A percentile compares a stretch with the other conserved stretches of the same genome.
Evolutionary conservation across 2,797 vertebrate species (phyloP).

Genomic region (Acipenser oxyrinchus): DNA sequence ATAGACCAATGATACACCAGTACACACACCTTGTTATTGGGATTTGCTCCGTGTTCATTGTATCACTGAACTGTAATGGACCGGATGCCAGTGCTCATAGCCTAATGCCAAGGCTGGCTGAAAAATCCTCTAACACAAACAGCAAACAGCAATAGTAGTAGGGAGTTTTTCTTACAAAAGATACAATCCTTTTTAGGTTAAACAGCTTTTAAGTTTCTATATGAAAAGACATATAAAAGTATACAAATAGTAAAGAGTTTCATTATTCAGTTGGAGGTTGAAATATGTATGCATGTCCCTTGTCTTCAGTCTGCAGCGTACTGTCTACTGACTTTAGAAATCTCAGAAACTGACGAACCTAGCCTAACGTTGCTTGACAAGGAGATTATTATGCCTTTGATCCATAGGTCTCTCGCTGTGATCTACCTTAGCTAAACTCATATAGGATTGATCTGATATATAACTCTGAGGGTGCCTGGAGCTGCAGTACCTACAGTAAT

Average conservation of each 20-base stretch:
- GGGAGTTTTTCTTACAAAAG: slow-evolving; percentile 51
- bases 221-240: slow-evolving; percentile 47
- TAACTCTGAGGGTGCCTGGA: not conserved
- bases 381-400: not conserved
- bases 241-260: slow-evolving; percentile 59
- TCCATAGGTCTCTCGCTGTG: not conserved
- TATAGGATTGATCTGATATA: not conserved
- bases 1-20: too few relatives aligned
- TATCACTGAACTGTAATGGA: too few relatives aligned
- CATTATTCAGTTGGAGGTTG: slow-evolving; percentile 61
- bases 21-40: too few relatives aligned
- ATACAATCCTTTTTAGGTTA: slow-evolving; percentile 51
- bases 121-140: too few relatives aligned
- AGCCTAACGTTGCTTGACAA: not conserved
- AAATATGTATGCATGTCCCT: slow-evolving; percentile 60
- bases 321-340: slow-evolving; percentile 19
- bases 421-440: not conserved
- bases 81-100: too few relatives aligned
- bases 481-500: not conserved
- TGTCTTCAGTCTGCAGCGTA: slow-evolving; percentile 11
- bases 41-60: too few relatives aligned
- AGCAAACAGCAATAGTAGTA: slow-evolving; percentile 21
- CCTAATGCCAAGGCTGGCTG: too few relatives aligned
- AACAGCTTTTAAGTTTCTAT: slow-evolving; percentile 56
- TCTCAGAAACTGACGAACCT: slow-evolving; percentile 50